Evolutionary conservation across 2,113 vertebrate species (phyloP).

Genomic region (Tetrax tetrax): DNA sequence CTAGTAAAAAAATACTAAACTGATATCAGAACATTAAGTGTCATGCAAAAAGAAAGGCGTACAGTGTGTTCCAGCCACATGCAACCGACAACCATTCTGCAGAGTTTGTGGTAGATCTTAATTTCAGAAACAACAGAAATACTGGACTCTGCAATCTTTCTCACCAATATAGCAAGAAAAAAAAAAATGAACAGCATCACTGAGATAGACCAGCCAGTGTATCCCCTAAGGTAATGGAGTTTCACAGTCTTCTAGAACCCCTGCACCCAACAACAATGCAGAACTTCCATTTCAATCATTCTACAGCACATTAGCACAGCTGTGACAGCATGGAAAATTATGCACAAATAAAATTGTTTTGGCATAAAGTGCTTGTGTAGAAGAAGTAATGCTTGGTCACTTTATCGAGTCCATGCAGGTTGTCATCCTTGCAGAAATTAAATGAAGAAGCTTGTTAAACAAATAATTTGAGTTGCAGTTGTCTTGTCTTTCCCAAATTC

Average conservation of each 20-base stretch:
- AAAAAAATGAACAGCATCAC: neutral
- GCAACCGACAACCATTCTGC: neutral
- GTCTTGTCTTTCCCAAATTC: neutral
- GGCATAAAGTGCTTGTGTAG: neutral
- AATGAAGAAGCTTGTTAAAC: neutral
- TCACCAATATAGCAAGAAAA: neutral
- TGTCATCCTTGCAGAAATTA: neutral
- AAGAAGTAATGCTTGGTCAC: neutral
- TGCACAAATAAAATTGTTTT: neutral
- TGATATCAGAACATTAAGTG: neutral
- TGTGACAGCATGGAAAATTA: neutral
- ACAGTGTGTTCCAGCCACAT: neutral
- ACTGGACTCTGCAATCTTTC: neutral
- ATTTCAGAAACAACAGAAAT: neutral
- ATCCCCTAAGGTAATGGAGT: neutral
- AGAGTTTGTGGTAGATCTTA: neutral
- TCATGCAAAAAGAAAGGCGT: neutral
- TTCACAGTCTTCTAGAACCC: neutral
- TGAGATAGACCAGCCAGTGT: neutral
- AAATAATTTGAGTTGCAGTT: neutral
- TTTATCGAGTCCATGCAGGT: neutral
- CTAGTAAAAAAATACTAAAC: neutral
- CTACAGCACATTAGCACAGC: neutral
- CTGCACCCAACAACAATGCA: neutral
- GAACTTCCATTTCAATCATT: neutral